Conservation (phyloP, 1,140 invertebrate species). For the Caerostris extrusa region DNA sequence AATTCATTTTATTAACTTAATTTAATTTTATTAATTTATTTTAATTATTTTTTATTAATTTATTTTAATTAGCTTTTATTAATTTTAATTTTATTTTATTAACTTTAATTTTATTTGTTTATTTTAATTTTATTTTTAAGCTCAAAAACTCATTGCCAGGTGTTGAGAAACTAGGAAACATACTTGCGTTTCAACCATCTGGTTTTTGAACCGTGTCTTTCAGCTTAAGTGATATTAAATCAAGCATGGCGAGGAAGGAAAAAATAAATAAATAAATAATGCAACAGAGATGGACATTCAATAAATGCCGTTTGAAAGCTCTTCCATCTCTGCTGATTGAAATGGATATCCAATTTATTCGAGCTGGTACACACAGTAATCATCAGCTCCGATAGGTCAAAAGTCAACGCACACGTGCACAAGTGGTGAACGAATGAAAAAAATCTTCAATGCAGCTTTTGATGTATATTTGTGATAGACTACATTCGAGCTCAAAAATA, state of each 20-base stretch:
- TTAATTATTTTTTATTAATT: too few species aligned
- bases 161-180: neutral
- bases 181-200: neutral
- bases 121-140: too few species aligned
- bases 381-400: neutral
- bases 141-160: too few species aligned
- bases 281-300: neutral
- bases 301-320: neutral
- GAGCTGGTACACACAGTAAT: neutral
- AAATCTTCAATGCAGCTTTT: too few species aligned
- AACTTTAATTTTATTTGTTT: too few species aligned
- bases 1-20: too few species aligned
- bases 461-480: too few species aligned
- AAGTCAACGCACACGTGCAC: neutral
- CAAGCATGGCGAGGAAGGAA: neutral
- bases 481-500: too few species aligned
- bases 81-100: too few species aligned
- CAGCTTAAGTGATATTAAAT: neutral
- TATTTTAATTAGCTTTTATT: too few species aligned
- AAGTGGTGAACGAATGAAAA: neutral
- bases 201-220: neutral
- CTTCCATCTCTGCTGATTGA: slow-evolving; percentile 2
- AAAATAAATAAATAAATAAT: neutral
- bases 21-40: too few species aligned
- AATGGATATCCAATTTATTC: neutral